Evolutionary conservation across 2,888 invertebrate genomes (phyloP).

Genomic region (Callyntrura sp.): DNA sequence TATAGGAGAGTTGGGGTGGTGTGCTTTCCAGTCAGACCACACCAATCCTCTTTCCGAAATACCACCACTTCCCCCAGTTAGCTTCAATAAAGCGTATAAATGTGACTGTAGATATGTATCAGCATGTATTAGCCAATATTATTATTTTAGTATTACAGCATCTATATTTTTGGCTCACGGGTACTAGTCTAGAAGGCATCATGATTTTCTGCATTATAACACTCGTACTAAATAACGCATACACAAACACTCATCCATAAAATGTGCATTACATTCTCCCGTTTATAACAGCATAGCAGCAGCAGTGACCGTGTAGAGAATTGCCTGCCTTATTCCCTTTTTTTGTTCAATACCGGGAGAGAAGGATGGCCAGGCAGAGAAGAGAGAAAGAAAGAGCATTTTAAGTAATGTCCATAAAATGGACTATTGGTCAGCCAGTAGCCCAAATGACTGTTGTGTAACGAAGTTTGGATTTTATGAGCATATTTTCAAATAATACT

Average conservation of each 20-base stretch:
- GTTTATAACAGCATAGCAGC: slow-evolving; percentile 11
- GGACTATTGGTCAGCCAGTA: slow-evolving; percentile 74
- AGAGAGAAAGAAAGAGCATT: slow-evolving; percentile 55
- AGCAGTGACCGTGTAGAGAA: neutral
- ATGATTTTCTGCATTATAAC: slow-evolving; percentile 75
- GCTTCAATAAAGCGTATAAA: slow-evolving; percentile 54
- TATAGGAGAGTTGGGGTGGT: neutral
- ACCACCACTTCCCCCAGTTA: slow-evolving; percentile 47
- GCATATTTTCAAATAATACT: slow-evolving; percentile 72
- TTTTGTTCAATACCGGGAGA: slow-evolving; percentile 7
- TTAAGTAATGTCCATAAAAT: slow-evolving; percentile 75
- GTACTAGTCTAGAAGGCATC: slow-evolving; percentile 22
- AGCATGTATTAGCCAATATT: slow-evolving; percentile 45
- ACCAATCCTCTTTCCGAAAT: neutral
- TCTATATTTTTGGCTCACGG: no score
- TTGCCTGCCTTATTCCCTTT: slow-evolving; percentile 13
- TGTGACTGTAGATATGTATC: slow-evolving; percentile 22
- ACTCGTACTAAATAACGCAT: slow-evolving; percentile 57
- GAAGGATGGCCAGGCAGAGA: neutral
- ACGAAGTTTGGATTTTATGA: slow-evolving; percentile 70
- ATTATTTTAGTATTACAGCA: neutral
- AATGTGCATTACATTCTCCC: slow-evolving; percentile 63
- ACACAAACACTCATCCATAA: slow-evolving; percentile 64
- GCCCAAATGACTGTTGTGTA: slow-evolving; percentile 73
- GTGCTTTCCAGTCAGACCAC: slow-evolving; percentile 41